Evolutionary conservation across 2,113 vertebrate genomes (phyloP).

Genomic region (Apteryx owenii): DNA sequence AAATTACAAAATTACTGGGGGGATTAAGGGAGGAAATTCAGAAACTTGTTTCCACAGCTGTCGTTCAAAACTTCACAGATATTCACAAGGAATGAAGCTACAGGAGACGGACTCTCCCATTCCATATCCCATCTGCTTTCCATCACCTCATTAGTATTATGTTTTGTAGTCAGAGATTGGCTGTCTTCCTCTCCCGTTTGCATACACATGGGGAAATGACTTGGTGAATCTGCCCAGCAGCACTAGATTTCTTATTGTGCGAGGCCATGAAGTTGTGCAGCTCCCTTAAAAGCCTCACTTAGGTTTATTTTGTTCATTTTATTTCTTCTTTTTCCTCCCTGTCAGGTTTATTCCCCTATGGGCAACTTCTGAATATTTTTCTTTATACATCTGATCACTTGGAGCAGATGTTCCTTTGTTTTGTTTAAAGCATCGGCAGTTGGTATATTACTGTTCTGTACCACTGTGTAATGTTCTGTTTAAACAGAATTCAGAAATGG

Average conservation of each 20-base stretch:
- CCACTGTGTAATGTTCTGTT: neutral
- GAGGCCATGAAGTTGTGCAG: neutral
- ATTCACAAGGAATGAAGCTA: neutral
- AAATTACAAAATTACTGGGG: neutral
- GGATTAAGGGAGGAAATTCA: constrained; percentile 15
- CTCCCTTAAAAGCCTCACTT: neutral
- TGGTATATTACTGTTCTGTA: neutral
- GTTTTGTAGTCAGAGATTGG: neutral
- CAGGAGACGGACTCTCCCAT: neutral
- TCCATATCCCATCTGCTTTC: neutral
- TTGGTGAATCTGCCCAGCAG: neutral
- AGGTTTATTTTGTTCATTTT: neutral
- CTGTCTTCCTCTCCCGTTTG: neutral
- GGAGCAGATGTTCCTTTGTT: neutral
- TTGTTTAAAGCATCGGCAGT: neutral
- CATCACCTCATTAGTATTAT: neutral
- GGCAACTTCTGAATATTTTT: neutral
- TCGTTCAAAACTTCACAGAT: constrained; percentile 27
- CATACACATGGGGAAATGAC: neutral
- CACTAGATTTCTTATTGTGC: neutral
- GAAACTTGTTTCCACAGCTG: constrained; percentile 37
- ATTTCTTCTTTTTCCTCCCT: neutral
- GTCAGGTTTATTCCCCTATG: neutral
- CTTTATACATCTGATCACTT: neutral
- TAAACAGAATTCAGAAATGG: neutral